Evolutionary conservation across 2,113 vertebrate species (phyloP).

Genomic region (Cisticola juncidis): DNA sequence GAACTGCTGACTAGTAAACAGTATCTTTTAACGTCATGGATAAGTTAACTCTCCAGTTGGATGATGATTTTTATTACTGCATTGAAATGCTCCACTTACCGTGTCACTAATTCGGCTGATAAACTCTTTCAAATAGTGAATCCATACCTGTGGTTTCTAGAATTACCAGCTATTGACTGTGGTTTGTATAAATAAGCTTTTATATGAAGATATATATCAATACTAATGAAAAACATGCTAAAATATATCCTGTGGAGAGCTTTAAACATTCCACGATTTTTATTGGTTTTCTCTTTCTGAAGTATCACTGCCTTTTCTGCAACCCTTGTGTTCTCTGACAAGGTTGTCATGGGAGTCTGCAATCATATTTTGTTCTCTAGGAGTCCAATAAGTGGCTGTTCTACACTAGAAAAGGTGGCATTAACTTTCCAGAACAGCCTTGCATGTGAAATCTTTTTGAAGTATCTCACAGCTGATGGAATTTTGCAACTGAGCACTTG

Average conservation of each 20-base stretch:
- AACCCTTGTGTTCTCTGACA: not conserved
- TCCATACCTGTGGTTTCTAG: not conserved
- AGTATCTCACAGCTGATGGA: not conserved
- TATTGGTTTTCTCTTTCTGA: not conserved
- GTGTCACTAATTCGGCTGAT: not conserved
- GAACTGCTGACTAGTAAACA: not conserved
- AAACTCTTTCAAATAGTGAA: not conserved
- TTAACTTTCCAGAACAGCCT: not conserved
- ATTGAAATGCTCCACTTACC: not conserved
- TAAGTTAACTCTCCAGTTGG: not conserved
- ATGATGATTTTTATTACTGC: not conserved
- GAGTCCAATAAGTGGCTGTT: not conserved
- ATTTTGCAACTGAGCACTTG: not conserved
- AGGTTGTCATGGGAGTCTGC: not conserved
- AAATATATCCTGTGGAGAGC: not conserved
- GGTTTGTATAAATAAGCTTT: not conserved
- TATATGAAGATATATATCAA: not conserved
- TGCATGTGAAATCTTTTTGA: accelerated
- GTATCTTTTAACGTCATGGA: not conserved
- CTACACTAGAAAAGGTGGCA: not conserved
- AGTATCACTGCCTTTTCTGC: not conserved
- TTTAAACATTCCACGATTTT: not conserved
- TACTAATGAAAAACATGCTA: not conserved
- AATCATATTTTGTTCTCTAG: not conserved
- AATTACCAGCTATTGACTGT: not conserved